These are phyloP conservation scores for Ophion obscuratus DNA, from an alignment of 2,888 invertebrate species.

Conservation along the genomic window DNA sequence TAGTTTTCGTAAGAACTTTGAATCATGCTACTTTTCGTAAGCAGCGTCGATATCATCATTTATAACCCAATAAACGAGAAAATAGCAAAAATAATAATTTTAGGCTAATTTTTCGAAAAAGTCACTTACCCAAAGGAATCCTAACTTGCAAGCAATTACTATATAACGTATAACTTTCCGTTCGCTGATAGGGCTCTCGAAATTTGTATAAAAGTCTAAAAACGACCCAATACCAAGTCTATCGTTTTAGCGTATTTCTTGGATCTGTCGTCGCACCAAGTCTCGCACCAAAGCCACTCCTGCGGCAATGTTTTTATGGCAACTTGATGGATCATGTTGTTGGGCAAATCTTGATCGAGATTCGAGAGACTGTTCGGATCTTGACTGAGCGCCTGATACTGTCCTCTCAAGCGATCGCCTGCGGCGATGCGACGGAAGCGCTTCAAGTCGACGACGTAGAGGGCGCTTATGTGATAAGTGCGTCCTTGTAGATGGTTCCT, in stretches of 20 bases:
- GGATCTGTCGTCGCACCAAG: constrained; percentile 97
- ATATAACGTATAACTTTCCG: background rate
- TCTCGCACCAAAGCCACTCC: constrained; percentile 99
- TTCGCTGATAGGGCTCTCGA: background rate
- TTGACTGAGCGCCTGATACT: constrained; percentile 99
- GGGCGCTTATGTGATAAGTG: constrained; percentile 97
- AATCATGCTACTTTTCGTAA: too few relatives aligned
- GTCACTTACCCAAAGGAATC: too few relatives aligned
- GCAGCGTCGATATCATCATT: too few relatives aligned
- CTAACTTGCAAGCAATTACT: background rate
- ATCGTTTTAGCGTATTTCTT: constrained; percentile 98
- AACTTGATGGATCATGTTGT: constrained; percentile 99
- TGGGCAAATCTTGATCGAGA: constrained; percentile 97
- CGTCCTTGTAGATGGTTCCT: constrained; percentile 97
- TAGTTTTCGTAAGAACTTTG: too few relatives aligned
- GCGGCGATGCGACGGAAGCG: constrained; percentile 98
- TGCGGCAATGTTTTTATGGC: constrained; percentile 99
- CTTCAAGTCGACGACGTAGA: constrained; percentile 99
- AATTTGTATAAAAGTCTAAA: background rate
- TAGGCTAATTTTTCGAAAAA: too few relatives aligned
- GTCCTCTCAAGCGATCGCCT: constrained; percentile 98
- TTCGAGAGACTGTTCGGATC: constrained; percentile 99
- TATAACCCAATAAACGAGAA: too few relatives aligned
- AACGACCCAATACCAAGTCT: constrained; percentile 88
- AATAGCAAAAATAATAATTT: too few relatives aligned